Conservation (phyloP, 2,113 vertebrate genomes). For the Cyanoliseus patagonus region DNA sequence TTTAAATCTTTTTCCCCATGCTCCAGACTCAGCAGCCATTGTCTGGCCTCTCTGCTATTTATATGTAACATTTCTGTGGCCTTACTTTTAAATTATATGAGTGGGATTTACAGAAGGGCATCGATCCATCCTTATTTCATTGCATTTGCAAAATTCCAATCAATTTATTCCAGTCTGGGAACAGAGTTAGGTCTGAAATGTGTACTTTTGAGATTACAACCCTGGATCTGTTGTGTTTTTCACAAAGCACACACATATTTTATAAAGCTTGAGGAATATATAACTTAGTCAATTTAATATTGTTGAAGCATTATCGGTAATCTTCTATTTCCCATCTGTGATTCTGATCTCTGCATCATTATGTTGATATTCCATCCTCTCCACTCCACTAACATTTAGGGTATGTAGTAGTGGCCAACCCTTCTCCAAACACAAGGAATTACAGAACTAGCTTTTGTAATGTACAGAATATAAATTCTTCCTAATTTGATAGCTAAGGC, state of each 20-base stretch:
- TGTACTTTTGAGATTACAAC: background rate
- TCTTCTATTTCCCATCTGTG: background rate
- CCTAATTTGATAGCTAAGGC: background rate
- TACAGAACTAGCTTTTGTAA: background rate
- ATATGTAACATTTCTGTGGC: background rate
- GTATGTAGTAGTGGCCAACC: background rate
- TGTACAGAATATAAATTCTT: background rate
- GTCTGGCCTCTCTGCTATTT: background rate
- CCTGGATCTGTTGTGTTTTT: background rate
- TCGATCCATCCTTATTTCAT: background rate
- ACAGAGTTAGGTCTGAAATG: background rate
- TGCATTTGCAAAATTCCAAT: background rate
- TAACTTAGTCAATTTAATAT: background rate
- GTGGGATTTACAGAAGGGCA: background rate
- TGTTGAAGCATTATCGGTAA: background rate
- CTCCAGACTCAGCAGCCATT: background rate
- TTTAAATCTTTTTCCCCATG: background rate
- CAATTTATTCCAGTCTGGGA: rapidly evolving
- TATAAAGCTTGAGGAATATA: background rate
- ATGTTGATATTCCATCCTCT: background rate
- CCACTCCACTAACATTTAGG: background rate
- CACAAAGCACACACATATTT: background rate
- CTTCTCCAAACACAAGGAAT: background rate
- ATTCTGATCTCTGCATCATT: background rate
- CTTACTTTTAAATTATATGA: background rate